Evolutionary conservation across 2,888 invertebrate species (phyloP).

Genomic region (Hydrotaea diabolus): DNA sequence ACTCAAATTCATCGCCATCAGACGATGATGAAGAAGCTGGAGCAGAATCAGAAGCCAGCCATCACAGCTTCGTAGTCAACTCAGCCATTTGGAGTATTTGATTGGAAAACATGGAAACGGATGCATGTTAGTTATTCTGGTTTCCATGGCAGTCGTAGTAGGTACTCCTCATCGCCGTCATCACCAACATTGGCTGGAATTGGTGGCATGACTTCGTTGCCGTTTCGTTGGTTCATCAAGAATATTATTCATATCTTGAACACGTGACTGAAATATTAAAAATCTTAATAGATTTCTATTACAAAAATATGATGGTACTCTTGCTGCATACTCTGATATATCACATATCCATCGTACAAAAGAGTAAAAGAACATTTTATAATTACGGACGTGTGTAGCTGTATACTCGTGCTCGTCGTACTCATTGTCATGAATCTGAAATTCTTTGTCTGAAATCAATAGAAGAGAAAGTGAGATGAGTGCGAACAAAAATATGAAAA

Average conservation of each 20-base stretch:
- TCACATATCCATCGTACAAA: not conserved
- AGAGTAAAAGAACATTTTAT: conserved; percentile 10
- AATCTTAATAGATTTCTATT: conserved; percentile 22
- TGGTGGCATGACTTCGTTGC: not conserved
- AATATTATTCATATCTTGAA: conserved; percentile 36
- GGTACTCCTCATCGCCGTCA: not conserved
- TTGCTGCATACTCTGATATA: not conserved
- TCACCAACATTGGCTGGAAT: not conserved
- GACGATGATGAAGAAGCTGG: not conserved
- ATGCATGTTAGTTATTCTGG: too few species aligned
- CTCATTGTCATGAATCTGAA: too few species aligned
- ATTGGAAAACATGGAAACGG: not conserved
- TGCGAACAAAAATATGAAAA: too few species aligned
- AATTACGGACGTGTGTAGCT: conserved; percentile 10
- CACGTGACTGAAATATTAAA: conserved; percentile 53
- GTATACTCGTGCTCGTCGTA: too few species aligned
- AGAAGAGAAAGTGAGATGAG: too few species aligned
- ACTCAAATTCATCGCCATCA: not conserved
- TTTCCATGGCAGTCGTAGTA: not conserved
- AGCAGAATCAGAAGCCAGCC: too few species aligned
- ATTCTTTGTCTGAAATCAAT: too few species aligned
- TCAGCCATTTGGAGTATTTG: not conserved
- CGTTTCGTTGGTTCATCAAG: conserved; percentile 34
- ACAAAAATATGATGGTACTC: not conserved
- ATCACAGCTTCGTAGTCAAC: not conserved